A percentile compares a stretch with the other conserved stretches of the same genome.
Conservation (phyloP, 2,113 vertebrate species). For the Nestor notabilis region DNA sequence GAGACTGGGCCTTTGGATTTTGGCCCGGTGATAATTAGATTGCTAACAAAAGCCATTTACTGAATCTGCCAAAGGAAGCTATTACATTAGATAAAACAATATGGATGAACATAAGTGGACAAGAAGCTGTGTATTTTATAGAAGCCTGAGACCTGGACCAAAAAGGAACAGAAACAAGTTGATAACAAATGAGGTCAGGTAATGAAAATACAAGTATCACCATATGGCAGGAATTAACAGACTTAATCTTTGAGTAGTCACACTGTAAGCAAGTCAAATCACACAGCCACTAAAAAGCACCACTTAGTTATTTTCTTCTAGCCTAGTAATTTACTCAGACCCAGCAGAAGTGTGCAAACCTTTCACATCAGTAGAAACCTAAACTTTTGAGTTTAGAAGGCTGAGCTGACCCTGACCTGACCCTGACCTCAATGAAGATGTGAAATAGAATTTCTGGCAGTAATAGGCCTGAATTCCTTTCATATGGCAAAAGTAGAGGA, state of each 20-base stretch:
- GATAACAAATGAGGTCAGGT: background rate
- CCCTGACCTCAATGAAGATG: background rate
- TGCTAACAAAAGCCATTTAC: background rate
- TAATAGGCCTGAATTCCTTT: background rate
- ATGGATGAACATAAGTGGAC: background rate
- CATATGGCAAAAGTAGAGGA: background rate
- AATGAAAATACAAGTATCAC: background rate
- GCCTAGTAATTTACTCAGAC: background rate
- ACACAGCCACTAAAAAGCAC: background rate
- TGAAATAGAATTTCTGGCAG: background rate
- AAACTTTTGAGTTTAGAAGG: background rate
- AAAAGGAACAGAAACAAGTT: background rate
- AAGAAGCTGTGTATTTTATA: background rate
- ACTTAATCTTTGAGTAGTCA: background rate
- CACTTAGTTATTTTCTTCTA: background rate
- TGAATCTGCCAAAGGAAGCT: background rate
- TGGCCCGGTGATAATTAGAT: background rate
- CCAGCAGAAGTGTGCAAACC: background rate
- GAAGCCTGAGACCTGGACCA: background rate
- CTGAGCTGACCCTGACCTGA: background rate
- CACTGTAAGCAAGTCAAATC: background rate
- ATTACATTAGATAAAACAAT: background rate
- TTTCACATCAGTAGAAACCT: background rate
- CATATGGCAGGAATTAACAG: background rate
- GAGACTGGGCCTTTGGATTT: background rate